These are phyloP conservation scores for Anabas testudineus DNA, from an alignment of 2,797 vertebrate species.

Conservation along the genomic window DNA sequence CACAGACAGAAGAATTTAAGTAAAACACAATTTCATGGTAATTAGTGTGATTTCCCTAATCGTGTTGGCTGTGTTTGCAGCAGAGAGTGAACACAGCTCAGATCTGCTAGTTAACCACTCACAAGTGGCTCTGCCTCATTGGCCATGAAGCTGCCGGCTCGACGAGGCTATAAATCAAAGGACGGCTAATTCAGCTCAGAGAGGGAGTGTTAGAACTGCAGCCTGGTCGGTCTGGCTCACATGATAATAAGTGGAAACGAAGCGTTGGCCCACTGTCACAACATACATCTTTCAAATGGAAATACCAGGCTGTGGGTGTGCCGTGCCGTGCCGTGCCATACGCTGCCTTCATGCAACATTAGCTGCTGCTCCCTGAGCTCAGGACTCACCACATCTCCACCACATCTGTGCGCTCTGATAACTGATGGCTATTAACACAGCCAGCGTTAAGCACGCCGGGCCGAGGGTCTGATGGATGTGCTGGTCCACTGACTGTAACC, in stretches of 20 bases:
- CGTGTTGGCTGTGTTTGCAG: conserved; percentile 8
- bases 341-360: conserved; percentile 89
- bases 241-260: conserved; percentile 31
- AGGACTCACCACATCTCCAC: conserved; percentile 84
- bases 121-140: conserved; percentile 29
- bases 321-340: conserved; percentile 29
- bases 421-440: conserved; percentile 89
- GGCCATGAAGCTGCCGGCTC: conserved; percentile 23
- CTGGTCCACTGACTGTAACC: conserved; percentile 22
- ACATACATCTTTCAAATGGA: conserved; percentile 43
- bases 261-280: conserved; percentile 3
- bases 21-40: conserved; percentile 40
- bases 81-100: conserved; percentile 13
- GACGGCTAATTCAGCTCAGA: conserved; percentile 34
- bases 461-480: conserved; percentile 42
- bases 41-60: conserved; percentile 42
- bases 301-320: conserved; percentile 26
- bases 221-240: conserved; percentile 33
- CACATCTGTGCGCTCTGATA: conserved; percentile 90
- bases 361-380: conserved; percentile 87
- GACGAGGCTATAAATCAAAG: conserved; percentile 39
- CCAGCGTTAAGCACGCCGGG: conserved; percentile 80
- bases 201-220: conserved; percentile 9
- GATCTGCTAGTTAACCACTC: conserved; percentile 28
- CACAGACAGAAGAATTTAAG: conserved; percentile 46